Percentiles rank a stretch among this genome's conserved stretches.
These are phyloP conservation scores for Gerris buenoi DNA, from an alignment of 1,140 invertebrate genomes.

Conservation along the genomic window DNA sequence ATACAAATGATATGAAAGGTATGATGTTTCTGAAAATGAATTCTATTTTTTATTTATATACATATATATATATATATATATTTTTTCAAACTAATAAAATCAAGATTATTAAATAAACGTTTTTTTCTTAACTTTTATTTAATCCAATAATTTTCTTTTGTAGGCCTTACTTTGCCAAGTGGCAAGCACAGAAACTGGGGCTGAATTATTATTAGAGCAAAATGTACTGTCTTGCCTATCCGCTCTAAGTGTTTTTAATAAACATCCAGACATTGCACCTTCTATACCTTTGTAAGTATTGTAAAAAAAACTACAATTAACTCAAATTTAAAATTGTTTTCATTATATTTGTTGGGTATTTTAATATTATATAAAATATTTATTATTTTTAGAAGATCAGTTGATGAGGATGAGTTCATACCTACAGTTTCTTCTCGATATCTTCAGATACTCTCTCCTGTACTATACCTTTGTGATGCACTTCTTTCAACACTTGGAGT, in stretches of 20 bases:
- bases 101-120: too few relatives aligned
- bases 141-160: too few relatives aligned
- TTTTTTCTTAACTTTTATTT: too few relatives aligned
- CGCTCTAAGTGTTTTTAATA: conserved; percentile 58
- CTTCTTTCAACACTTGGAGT: conserved; percentile 64
- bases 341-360: too few relatives aligned
- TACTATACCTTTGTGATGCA: conserved; percentile 61
- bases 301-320: too few relatives aligned
- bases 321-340: too few relatives aligned
- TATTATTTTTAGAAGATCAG: conserved; percentile 5
- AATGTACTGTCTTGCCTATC: conserved; percentile 56
- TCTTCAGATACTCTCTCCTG: conserved; percentile 63
- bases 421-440: conserved; percentile 49
- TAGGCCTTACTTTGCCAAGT: conserved; percentile 56
- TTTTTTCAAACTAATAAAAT: too few relatives aligned
- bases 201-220: conserved; percentile 56
- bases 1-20: too few relatives aligned
- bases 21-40: too few relatives aligned
- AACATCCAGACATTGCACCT: conserved; percentile 50
- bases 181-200: conserved; percentile 51
- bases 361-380: too few relatives aligned
- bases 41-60: too few relatives aligned
- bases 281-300: conserved; percentile 13
- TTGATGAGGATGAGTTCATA: conserved; percentile 33
- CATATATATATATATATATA: too few relatives aligned